These are phyloP conservation scores for Aromia moschata DNA, from an alignment of 2,888 invertebrate genomes.

Conservation along the genomic window DNA sequence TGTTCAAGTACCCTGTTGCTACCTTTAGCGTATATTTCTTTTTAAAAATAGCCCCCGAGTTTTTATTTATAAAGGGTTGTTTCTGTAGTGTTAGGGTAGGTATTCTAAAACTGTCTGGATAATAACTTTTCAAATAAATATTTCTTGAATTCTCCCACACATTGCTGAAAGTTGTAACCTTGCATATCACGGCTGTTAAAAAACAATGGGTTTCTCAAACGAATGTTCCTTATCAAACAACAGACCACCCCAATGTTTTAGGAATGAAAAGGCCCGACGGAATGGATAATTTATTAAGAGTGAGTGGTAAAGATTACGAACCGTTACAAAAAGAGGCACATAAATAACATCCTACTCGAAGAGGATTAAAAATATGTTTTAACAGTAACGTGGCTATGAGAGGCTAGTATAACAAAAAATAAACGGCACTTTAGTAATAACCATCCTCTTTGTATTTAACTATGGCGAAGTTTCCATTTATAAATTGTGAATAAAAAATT, in stretches of 20 bases:
- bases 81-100: too few relatives aligned
- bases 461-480: background rate
- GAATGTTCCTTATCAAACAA: background rate
- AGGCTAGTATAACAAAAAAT: background rate
- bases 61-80: too few relatives aligned
- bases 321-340: background rate
- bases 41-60: too few relatives aligned
- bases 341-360: background rate
- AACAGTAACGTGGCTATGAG: background rate
- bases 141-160: too few relatives aligned
- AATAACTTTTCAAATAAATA: too few relatives aligned
- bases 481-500: background rate
- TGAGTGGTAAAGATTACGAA: background rate
- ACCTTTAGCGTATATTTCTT: too few relatives aligned
- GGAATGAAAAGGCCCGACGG: background rate
- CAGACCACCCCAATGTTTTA: background rate
- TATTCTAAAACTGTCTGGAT: too few relatives aligned
- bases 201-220: too few relatives aligned
- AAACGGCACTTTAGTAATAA: background rate
- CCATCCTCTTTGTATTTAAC: background rate
- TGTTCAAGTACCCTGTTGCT: too few relatives aligned
- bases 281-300: background rate
- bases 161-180: too few relatives aligned
- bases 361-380: background rate
- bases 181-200: too few relatives aligned